These are phyloP conservation scores for Mola mola DNA, from an alignment of 2,113 vertebrate species.

Conservation along the genomic window DNA sequence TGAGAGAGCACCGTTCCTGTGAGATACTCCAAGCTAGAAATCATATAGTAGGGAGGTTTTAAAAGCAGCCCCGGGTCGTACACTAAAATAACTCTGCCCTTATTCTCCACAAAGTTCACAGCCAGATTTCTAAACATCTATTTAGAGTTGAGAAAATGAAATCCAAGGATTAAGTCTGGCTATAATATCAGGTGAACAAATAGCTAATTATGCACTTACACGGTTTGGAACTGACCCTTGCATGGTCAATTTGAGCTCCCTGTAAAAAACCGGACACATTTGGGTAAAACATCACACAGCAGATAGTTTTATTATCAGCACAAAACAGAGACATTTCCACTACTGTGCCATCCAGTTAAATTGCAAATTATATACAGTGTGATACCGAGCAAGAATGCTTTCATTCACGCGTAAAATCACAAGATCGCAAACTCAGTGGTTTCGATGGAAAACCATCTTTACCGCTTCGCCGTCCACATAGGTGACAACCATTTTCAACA, in stretches of 20 bases:
- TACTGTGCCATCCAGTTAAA: conserved; percentile 2
- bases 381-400: background rate
- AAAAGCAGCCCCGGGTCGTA: conserved; percentile 1
- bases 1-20: conserved; percentile 28
- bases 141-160: background rate
- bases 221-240: background rate
- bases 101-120: background rate
- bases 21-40: conserved; percentile 30
- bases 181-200: background rate
- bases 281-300: background rate
- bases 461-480: too few species aligned
- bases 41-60: conserved; percentile 34
- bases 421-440: conserved; percentile 38
- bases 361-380: background rate
- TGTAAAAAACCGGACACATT: background rate
- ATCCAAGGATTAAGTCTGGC: background rate
- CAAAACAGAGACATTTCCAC: background rate
- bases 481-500: too few species aligned
- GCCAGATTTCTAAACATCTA: background rate
- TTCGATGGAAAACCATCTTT: conserved; percentile 74
- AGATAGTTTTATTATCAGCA: background rate
- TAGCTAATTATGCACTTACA: too few species aligned
- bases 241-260: background rate
- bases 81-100: conserved; percentile 13
- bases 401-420: conserved; percentile 6